phyloP scores from a whole-genome alignment of 1,140 invertebrate species.

The Scaptomyza hsui region DNA sequence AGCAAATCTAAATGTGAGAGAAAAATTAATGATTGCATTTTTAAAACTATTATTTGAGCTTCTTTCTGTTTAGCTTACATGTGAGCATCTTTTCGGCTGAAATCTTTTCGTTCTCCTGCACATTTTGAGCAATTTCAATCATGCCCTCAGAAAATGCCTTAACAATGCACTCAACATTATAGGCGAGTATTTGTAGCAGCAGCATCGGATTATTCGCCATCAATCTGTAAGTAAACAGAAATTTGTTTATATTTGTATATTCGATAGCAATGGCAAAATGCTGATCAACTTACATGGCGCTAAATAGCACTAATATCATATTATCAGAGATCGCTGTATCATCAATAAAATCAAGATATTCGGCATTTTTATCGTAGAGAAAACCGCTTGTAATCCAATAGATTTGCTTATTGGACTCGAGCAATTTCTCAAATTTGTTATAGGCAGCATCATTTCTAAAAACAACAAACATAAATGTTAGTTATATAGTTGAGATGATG shows the following conservation, averaged over 20 bases:
- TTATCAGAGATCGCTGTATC: constrained; percentile 81
- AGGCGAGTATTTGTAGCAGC: constrained; percentile 81
- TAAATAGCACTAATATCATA: constrained; percentile 83
- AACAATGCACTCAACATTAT: constrained; percentile 82
- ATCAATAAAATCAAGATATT: constrained; percentile 83
- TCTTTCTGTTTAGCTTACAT: constrained; percentile 52
- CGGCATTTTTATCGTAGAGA: constrained; percentile 80
- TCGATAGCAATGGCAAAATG: background rate
- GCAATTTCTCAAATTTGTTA: constrained; percentile 81
- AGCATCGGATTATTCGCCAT: constrained; percentile 83
- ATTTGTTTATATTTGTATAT: background rate
- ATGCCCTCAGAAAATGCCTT: constrained; percentile 82
- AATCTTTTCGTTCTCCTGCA: constrained; percentile 73
- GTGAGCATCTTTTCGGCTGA: constrained; percentile 80
- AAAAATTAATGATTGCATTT: background rate
- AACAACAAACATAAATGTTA: background rate
- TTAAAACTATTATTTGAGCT: background rate
- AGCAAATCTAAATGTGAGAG: constrained; percentile 65
- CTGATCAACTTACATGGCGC: constrained; percentile 70
- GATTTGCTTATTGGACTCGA: constrained; percentile 80
- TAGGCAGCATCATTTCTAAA: constrained; percentile 80
- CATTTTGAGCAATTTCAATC: constrained; percentile 77
- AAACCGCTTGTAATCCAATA: constrained; percentile 82
- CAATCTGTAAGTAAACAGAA: constrained; percentile 44
- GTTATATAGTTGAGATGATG: background rate